phyloP scores from a whole-genome alignment of 2,888 invertebrate species.

The Incurvaria masculella region DNA sequence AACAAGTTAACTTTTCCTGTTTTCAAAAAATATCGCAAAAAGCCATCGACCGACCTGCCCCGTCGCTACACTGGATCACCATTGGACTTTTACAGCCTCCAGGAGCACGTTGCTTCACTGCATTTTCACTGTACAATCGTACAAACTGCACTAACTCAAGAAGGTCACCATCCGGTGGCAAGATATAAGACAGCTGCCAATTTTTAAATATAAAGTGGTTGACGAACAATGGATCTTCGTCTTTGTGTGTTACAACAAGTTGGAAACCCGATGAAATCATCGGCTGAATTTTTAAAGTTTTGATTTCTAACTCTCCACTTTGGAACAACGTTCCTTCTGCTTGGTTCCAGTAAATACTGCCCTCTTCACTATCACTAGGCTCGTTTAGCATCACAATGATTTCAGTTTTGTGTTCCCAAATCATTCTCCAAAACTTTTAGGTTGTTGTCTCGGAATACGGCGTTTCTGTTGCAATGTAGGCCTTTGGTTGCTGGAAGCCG shows the following conservation, averaged over 20 bases:
- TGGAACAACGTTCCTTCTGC: too few relatives aligned
- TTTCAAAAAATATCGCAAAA: slow-evolving; percentile 1
- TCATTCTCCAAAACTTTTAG: too few relatives aligned
- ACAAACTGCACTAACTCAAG: neutral
- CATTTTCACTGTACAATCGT: slow-evolving; percentile 1
- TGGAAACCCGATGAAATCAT: too few relatives aligned
- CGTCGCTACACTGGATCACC: slow-evolving; percentile 5
- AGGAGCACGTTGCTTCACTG: slow-evolving; percentile 1
- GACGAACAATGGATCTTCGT: slow-evolving; percentile 5
- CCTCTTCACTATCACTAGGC: slow-evolving; percentile 3
- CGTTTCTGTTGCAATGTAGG: too few relatives aligned
- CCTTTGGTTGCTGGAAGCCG: slow-evolving; percentile 3
- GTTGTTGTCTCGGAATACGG: too few relatives aligned
- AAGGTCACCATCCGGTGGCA: slow-evolving; percentile 4
- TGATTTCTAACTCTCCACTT: too few relatives aligned
- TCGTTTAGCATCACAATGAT: slow-evolving; percentile 7
- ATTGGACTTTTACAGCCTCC: slow-evolving; percentile 3
- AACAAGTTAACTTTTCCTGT: slow-evolving; percentile 4
- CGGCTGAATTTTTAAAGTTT: too few relatives aligned
- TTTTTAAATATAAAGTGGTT: slow-evolving; percentile 7
- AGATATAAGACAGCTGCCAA: slow-evolving; percentile 4
- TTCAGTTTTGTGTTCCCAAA: slow-evolving; percentile 6
- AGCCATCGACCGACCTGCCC: slow-evolving; percentile 4
- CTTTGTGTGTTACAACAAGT: slow-evolving; percentile 6
- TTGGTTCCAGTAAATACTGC: too few relatives aligned